Base-by-base conservation (phyloP, 2,113 vertebrate species). In the Bos javanicus region DNA sequence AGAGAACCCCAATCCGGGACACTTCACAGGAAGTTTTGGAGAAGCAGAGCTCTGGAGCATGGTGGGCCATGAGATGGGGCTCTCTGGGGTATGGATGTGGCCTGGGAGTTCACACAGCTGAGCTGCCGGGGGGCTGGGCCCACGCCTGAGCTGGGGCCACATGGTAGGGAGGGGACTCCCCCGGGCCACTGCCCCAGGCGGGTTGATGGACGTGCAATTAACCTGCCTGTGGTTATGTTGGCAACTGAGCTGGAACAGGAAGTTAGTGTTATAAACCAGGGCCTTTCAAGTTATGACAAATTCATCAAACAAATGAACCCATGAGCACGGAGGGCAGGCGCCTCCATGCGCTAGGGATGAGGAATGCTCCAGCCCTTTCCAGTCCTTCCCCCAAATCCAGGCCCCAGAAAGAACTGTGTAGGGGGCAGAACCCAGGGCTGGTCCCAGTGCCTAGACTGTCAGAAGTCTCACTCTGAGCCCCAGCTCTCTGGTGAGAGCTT, bases 221-320 rank as follows among this genome's bases (percentile, higher is more conserved):
- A 95, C 80, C 94, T 16, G 94, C 95, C 96, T 95, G 97, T 50
- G 97, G 98, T 94, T 36, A 17, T 85, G 87, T 33, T 95, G 97
- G 97, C 98, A 90, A 30, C 33, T n/a, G 92, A 91, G 39, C 94
- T 87, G 96, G 96, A 97, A 90, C 97, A 83, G 97, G 96, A 98
- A 98, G 97, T 90, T 1, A 60, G 92, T 30, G 16, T 50, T 76
- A 50, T 82, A 93, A 97, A 95, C 92, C 71, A 85, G 54, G 13
- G 39, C 96, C 94, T 97, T 98, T 96, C 98, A 95, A 94, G 97
- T 92, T 71, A 71, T 90, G 97, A 97, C 97, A 95, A 26, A 98
- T 25, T 89, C 97, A 88, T 78, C 93, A 86, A 54, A 92, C 96
- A 86, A 87, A 48, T 28, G 94, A 64, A 36, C 84, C 87, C 1